Conservation (phyloP, 1,140 invertebrate genomes). For the Bactericera cockerelli region DNA sequence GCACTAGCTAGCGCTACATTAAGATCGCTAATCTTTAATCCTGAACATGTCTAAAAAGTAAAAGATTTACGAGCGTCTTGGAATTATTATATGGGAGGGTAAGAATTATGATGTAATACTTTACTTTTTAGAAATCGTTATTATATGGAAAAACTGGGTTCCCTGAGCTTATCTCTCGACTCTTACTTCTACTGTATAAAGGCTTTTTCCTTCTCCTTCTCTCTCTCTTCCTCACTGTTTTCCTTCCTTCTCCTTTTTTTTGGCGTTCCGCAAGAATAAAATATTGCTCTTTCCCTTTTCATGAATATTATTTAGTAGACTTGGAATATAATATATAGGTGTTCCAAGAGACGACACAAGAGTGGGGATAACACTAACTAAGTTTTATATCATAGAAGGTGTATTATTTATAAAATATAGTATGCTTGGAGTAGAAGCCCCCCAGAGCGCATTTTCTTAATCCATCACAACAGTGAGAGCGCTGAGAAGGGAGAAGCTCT, state of each 20-base stretch:
- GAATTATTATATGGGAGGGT: not conserved
- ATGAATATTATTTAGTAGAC: conserved; percentile 7
- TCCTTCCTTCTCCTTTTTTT: not conserved
- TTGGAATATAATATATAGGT: not conserved
- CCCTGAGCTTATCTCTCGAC: not conserved
- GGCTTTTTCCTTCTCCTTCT: conserved; percentile 2
- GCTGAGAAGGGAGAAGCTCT: no score
- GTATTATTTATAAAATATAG: not conserved
- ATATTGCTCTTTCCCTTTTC: conserved; percentile 6
- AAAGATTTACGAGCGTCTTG: conserved; percentile 8
- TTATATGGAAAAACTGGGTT: conserved; percentile 9
- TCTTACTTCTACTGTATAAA: not conserved
- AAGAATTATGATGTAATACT: conserved; percentile 9
- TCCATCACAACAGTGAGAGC: not conserved
- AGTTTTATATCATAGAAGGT: conserved; percentile 3
- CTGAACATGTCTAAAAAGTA: conserved; percentile 7
- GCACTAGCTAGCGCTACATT: not conserved
- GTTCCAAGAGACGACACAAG: not conserved
- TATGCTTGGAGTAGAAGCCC: not conserved
- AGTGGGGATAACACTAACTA: conserved; percentile 6
- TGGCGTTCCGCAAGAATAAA: conserved; percentile 8
- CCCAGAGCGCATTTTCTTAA: not conserved
- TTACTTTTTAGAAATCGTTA: conserved; percentile 9
- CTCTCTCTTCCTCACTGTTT: not conserved
- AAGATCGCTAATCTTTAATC: conserved; percentile 9